Evolutionary conservation across 2,888 invertebrate genomes (phyloP), one percentile per base, ranked within the genome.

Genomic region (Mallateleia sp.): DNA sequence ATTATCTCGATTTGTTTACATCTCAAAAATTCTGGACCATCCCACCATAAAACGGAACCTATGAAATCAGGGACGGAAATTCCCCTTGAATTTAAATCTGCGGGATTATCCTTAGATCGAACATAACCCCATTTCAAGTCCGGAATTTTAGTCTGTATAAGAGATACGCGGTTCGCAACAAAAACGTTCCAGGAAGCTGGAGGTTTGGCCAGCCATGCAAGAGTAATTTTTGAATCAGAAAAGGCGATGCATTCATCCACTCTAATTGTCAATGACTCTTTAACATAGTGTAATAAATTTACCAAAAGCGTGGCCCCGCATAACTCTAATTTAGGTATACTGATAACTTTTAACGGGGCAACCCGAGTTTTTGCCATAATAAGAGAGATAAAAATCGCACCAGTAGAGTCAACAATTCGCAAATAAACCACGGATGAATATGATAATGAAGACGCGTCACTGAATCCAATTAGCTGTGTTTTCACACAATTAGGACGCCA

Each of bases 11-110:
- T n/a, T n/a, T n/a, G n/a, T n/a, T n/a, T n/a, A n/a, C n/a, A n/a
- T n/a, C n/a, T n/a, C n/a, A n/a, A n/a, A 60, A 60, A 60, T 38
- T 18, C 20, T 3, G 64, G 45, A n/a, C 64, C 64, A 7, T 64
- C n/a, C 64, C 64, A 64, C 64, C 64, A 64, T 25, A 64, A 64
- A n/a, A 7, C 15, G 15, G 42, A 45, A 15, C n/a, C 8, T 9
- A 45, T 0, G 11, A 64, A 24, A 4, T 42, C 34, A 7, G 1
- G 0, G 2, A 25, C 24, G 1, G 20, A 7, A 0, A 45, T 62
- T n/a, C 62, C 62, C 0, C 62, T 11, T 11, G 38, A 38, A 11
- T 64, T 45, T 14, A 64, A 47, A 28, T 64, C 64, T 1, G 64
- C 64, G 2, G 64, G 64, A 22, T 64, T 64, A 9, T 47, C 28